phyloP scores from a whole-genome alignment of 2,888 invertebrate species.

The Drosophila multiciliata region DNA sequence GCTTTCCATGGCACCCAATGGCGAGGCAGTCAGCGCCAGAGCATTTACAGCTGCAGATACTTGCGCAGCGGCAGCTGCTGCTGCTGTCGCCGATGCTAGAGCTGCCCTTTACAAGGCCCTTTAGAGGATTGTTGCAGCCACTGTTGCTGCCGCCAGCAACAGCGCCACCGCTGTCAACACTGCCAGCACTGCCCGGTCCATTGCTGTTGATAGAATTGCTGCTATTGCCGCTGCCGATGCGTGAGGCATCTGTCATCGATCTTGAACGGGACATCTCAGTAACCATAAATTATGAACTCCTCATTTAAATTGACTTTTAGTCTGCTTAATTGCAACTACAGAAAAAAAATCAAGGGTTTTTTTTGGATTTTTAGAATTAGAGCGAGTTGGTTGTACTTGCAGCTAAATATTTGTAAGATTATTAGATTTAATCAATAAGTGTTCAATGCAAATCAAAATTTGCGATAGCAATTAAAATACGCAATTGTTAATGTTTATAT shows the following conservation, averaged over 20 bases:
- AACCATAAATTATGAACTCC: too few relatives aligned
- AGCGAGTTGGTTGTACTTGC: too few relatives aligned
- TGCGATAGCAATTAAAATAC: too few relatives aligned
- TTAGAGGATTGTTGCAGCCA: conserved; percentile 20
- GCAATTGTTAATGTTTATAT: too few relatives aligned
- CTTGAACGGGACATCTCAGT: too few relatives aligned
- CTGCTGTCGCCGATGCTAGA: conserved; percentile 35
- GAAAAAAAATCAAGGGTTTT: too few relatives aligned
- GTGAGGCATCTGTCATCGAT: conserved; percentile 38
- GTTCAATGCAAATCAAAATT: too few relatives aligned
- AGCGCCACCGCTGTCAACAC: conserved; percentile 54
- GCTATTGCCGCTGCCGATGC: conserved; percentile 54
- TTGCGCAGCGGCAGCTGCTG: conserved; percentile 60
- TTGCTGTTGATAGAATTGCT: conserved; percentile 69
- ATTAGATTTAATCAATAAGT: too few relatives aligned
- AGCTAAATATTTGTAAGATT: too few relatives aligned
- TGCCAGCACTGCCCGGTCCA: conserved; percentile 76
- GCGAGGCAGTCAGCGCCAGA: conserved; percentile 71
- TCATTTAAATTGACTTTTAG: too few relatives aligned
- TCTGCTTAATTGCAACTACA: too few relatives aligned
- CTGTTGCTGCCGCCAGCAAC: conserved; percentile 42
- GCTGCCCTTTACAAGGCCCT: conserved; percentile 32
- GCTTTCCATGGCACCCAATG: conserved; percentile 88
- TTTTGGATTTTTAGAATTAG: too few relatives aligned
- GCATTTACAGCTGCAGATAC: conserved; percentile 51